Evolutionary conservation across 2,113 vertebrate species (phyloP), one percentile per base, ranked within the genome.

Genomic region (Panurus biarmicus): DNA sequence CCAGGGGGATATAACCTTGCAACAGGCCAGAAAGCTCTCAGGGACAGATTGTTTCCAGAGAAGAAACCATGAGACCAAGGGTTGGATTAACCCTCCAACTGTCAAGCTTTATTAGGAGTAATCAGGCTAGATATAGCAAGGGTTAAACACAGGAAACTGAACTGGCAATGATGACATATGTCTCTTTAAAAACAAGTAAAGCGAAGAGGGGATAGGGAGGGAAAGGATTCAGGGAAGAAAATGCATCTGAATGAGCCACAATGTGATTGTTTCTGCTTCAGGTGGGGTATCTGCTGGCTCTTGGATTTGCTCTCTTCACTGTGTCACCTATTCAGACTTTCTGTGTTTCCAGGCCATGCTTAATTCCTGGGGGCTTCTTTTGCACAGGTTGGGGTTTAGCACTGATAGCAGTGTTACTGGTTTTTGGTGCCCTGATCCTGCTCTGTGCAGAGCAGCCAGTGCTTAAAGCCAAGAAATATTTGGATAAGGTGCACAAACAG

Each of bases 11-110:
- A 98, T 99, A 98, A 98, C 97, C 98, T 99, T 98, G 98, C 98
- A 98, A 98, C 98, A 98, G 98, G 98, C 98, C 98, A 95, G 78
- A 96, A 95, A 96, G 96, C 98, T 98, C 98, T 97, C 95, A 85
- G 98, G 98, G 98, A 99, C 98, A 89, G 98, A 98, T 99, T 98
- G 98, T 98, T 99, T 99, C 98, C 98, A 98, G 98, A 98, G 98
- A 98, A 96, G 98, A 98, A 98, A 98, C 98, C 98, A 98, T 98
- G 98, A 99, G 98, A 97, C 96, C 96, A 97, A 97, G 93, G 96
- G 75, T 75, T 96, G 97, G 97, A 98, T 98, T 98, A 98, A 98
- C 97, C 97, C 97, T 97, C 94, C 97, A 97, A 98, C 97, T 98
- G 98, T 98, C 98, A 98, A 97, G 97, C 97, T 96, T 96, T 97